phyloP scores from a whole-genome alignment of 2,888 invertebrate species.

The Euplexia lucipara region DNA sequence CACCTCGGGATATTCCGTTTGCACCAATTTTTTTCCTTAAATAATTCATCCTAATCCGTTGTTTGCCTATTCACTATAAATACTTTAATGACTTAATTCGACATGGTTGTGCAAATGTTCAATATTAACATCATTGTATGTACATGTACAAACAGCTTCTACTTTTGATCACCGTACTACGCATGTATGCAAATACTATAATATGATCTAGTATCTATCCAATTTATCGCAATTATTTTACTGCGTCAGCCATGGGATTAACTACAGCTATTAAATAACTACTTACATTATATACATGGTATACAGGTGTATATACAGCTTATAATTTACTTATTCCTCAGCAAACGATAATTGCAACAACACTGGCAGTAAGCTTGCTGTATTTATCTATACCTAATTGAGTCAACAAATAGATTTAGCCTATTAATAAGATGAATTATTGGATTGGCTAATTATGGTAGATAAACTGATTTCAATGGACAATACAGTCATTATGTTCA shows the following conservation, averaged over 20 bases:
- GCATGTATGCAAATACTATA: slow-evolving; percentile 33
- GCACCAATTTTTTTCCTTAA: slow-evolving; percentile 11
- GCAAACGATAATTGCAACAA: neutral
- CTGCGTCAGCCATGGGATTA: slow-evolving; percentile 33
- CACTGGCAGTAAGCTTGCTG: neutral
- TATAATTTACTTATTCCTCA: slow-evolving; percentile 5
- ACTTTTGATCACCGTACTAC: slow-evolving; percentile 31
- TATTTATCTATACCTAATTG: neutral
- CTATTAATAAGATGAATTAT: neutral
- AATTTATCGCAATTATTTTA: slow-evolving; percentile 50
- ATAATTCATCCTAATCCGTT: slow-evolving; percentile 3
- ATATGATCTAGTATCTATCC: slow-evolving; percentile 37
- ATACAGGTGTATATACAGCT: slow-evolving; percentile 1
- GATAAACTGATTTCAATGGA: neutral
- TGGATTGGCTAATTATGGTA: neutral
- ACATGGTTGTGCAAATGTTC: slow-evolving; percentile 19
- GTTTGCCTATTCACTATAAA: slow-evolving; percentile 17
- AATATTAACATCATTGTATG: slow-evolving; percentile 21
- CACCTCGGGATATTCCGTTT: slow-evolving; percentile 6
- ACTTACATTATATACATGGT: neutral
- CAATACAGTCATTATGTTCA: neutral
- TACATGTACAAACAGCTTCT: slow-evolving; percentile 20
- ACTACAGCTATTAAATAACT: slow-evolving; percentile 27
- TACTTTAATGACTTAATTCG: slow-evolving; percentile 16
- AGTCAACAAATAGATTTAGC: neutral